phyloP scores from a whole-genome alignment of 2,797 vertebrate genomes.

The Phalloptychus januarius region DNA sequence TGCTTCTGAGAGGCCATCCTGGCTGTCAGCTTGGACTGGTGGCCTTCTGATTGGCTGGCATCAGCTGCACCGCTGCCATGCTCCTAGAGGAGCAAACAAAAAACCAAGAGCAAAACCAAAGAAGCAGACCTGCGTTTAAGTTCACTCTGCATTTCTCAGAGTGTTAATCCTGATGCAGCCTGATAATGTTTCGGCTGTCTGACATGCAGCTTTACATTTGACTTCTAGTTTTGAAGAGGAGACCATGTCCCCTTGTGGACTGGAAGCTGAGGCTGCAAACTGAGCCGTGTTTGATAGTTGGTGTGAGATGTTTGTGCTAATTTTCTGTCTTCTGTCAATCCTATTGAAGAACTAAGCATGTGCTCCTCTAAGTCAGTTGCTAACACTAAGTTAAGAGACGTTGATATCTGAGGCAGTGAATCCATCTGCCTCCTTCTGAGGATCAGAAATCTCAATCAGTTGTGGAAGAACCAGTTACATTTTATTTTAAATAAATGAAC shows the following conservation, averaged over 20 bases:
- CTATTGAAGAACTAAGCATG: background rate
- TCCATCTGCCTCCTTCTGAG: background rate
- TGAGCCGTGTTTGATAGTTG: too few species aligned
- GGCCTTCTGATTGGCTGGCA: conserved; percentile 92
- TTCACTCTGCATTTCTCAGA: background rate
- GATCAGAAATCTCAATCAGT: background rate
- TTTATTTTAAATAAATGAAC: background rate
- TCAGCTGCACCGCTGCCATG: conserved; percentile 90
- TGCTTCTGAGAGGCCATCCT: conserved; percentile 85
- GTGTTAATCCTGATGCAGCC: background rate
- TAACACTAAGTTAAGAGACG: background rate
- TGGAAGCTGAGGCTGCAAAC: too few species aligned
- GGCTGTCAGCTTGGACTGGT: conserved; percentile 88
- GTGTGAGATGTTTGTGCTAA: background rate
- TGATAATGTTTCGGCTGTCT: too few species aligned
- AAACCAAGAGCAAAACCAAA: background rate
- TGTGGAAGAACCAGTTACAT: background rate
- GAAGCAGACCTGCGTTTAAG: background rate
- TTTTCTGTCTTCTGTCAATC: background rate
- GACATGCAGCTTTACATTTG: background rate
- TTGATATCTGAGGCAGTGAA: background rate
- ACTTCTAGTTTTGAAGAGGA: too few species aligned
- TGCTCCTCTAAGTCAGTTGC: too few species aligned
- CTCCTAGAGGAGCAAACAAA: conserved; percentile 78
- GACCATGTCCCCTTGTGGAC: too few species aligned